Evolutionary conservation across 2,888 invertebrate genomes (phyloP), one percentile per base, ranked within the genome.

Genomic region (Drosophila testacea): DNA sequence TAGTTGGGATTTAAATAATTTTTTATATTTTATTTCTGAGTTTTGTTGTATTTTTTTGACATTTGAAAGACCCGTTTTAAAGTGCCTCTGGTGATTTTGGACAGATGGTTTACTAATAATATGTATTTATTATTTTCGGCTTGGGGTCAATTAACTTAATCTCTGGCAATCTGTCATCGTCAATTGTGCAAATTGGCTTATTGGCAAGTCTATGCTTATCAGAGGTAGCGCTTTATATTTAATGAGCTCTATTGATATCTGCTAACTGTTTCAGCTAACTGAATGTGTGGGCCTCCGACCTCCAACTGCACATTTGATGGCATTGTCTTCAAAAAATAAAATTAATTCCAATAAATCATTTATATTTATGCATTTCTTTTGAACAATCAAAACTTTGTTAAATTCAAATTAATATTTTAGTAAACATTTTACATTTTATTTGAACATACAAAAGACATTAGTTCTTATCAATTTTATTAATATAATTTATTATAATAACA

Each of bases 221-320:
- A 74, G 52, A 61, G 72, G 87, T 84, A 87, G 87, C 87, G 82
- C 59, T 81, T 78, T 67, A 76, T 63, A 68, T 83, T 76, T 87
- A 75, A 81, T 62, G 66, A 79, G 70, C 66, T 52, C 69, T 54
- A 79, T 77, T 77, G 66, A 78, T 50, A 60, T 44, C 27, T 42
- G 48, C 28, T 69, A 83, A 87, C 84, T 81, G 84, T 81, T 67
- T 66, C 34, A 11, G 54, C 64, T 27, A 59, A 38, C 30, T 32
- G 39, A 32, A 50, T 39, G 34, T 44, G 6, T 6, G 11, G 32
- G 47, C 10, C 39, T 52, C 6, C 9, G 46, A 42, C 7, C 32
- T 44, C 48, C n/a, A 52, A 41, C n/a, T 46, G 36, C 69, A 46
- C 32, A 59, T 41, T 36, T 48, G 22, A 6, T 44, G 7, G n/a